Conservation (phyloP, 2,797 vertebrate genomes). For the Anguilla obscura region DNA sequence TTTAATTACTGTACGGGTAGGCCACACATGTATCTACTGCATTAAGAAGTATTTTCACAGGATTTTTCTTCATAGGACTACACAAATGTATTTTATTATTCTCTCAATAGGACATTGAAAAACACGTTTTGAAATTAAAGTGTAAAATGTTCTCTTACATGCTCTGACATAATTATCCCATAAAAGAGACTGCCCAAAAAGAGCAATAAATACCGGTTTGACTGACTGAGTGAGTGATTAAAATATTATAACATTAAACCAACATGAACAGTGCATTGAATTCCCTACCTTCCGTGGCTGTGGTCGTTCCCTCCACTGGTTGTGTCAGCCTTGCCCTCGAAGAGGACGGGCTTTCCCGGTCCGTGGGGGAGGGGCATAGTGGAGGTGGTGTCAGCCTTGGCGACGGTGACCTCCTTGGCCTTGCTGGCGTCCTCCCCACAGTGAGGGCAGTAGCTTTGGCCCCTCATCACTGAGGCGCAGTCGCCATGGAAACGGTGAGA, state of each 20-base stretch:
- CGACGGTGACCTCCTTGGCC: slow-evolving; percentile 83
- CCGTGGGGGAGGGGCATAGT: slow-evolving; percentile 67
- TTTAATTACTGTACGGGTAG: not conserved
- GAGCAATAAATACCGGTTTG: not conserved
- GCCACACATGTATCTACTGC: not conserved
- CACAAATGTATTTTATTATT: not conserved
- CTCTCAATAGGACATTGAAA: no score
- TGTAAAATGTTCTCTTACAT: not conserved
- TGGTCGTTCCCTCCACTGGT: slow-evolving; percentile 63
- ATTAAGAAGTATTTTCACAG: not conserved
- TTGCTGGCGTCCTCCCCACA: slow-evolving; percentile 90
- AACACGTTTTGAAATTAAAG: not conserved
- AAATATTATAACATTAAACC: not conserved
- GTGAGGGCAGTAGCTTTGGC: slow-evolving; percentile 89
- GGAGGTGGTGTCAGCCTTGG: slow-evolving; percentile 78
- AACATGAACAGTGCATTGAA: not conserved
- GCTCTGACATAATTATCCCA: not conserved
- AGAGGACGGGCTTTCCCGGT: slow-evolving; percentile 73
- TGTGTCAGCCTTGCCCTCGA: slow-evolving; percentile 76
- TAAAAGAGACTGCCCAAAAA: not conserved
- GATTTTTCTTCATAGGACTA: not conserved
- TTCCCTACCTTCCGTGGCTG: no score
- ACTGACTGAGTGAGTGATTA: not conserved
- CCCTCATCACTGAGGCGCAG: slow-evolving; percentile 86
- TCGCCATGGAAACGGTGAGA: slow-evolving; percentile 92